These are phyloP conservation scores for Choloepus hoffmanni DNA, from an alignment of 2,113 vertebrate species.

Conservation along the genomic window DNA sequence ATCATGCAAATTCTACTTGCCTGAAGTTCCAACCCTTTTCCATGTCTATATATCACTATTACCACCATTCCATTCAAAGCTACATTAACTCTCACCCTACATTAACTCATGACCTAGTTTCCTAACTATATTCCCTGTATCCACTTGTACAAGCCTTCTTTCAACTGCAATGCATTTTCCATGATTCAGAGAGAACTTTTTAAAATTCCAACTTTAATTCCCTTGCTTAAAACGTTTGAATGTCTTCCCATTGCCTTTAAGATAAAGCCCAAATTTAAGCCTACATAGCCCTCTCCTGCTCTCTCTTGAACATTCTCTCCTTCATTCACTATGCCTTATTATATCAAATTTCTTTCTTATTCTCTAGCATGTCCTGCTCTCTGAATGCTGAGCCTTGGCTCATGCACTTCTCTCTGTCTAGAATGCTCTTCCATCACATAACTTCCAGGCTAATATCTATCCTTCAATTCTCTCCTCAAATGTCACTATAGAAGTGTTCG, in stretches of 20 bases:
- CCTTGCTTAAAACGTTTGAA: neutral
- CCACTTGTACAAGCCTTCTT: neutral
- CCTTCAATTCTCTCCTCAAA: neutral
- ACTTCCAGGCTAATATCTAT: neutral
- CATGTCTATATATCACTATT: neutral
- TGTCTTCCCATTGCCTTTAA: neutral
- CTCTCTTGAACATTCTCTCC: neutral
- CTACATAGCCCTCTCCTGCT: neutral
- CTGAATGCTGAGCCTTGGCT: neutral
- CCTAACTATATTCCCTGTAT: neutral
- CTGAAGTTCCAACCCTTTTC: neutral
- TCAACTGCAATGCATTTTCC: neutral
- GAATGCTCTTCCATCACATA: neutral
- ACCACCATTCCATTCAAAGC: neutral
- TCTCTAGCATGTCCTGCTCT: neutral
- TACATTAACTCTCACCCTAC: neutral
- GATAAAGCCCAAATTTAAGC: neutral
- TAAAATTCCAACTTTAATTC: neutral
- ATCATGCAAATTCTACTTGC: neutral
- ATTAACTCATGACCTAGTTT: neutral
- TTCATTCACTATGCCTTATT: neutral
- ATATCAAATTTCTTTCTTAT: neutral
- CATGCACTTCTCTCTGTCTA: neutral
- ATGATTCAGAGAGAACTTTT: neutral
- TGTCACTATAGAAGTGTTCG: neutral